A percentile compares a stretch with the other conserved stretches of the same genome.
phyloP scores from a whole-genome alignment of 2,888 invertebrate species.

The Lasioglossum morio region DNA sequence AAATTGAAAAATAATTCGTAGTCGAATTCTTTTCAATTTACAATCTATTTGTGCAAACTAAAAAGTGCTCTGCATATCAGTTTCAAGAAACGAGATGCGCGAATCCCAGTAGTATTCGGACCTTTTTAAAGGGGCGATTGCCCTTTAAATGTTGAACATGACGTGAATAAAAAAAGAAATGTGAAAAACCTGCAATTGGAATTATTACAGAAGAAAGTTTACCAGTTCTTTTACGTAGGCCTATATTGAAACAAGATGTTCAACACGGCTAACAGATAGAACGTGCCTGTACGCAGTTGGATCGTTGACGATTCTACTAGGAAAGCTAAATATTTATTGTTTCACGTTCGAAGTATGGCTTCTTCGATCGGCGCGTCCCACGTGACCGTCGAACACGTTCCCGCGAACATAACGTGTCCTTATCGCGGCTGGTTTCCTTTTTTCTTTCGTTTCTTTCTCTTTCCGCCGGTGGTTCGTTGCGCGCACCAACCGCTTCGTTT shows the following conservation, averaged over 20 bases:
- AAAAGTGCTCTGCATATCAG: no score
- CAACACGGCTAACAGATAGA: neutral
- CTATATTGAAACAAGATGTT: neutral
- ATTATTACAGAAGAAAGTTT: no score
- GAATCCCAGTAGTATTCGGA: no score
- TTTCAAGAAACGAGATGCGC: no score
- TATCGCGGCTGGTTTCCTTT: constrained; percentile 37
- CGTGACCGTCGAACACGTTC: constrained; percentile 17
- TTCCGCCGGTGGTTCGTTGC: neutral
- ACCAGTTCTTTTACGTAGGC: no score
- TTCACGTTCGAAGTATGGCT: neutral
- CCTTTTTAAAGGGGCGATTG: no score
- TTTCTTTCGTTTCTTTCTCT: neutral
- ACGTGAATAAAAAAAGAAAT: no score
- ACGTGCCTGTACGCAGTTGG: neutral
- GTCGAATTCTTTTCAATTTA: no score
- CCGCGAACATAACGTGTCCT: constrained; percentile 8
- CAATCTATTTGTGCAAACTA: no score
- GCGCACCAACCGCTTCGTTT: neutral
- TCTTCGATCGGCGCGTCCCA: constrained; percentile 13
- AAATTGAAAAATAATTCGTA: no score
- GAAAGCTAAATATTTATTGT: constrained; percentile 19
- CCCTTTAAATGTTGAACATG: no score
- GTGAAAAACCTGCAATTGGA: no score
- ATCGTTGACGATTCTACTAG: constrained; percentile 7